These are phyloP conservation scores for Drosophila carrolli DNA, from an alignment of 1,140 invertebrate genomes.

Conservation along the genomic window DNA sequence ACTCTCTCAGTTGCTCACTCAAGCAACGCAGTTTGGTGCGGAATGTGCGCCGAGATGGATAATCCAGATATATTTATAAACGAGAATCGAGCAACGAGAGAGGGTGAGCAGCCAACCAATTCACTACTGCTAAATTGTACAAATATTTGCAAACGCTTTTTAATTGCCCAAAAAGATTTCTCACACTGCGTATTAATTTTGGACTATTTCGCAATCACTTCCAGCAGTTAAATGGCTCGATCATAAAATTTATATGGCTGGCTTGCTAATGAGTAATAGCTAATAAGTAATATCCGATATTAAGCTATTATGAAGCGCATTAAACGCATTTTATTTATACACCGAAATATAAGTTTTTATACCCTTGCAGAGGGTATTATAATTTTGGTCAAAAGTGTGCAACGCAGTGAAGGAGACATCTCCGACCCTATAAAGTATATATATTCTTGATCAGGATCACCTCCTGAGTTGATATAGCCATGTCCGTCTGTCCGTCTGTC, in stretches of 20 bases:
- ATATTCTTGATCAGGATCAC: too few relatives aligned
- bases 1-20: conserved; percentile 1
- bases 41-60: conserved; percentile 21
- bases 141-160: conserved; percentile 25
- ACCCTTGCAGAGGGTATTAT: too few relatives aligned
- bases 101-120: neutral
- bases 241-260: neutral
- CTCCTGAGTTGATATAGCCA: too few relatives aligned
- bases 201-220: conserved; percentile 13
- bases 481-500: too few relatives aligned
- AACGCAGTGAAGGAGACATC: too few relatives aligned
- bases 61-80: conserved; percentile 47
- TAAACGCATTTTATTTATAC: neutral
- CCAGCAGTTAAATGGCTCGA: conserved; percentile 12
- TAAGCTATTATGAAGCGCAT: neutral
- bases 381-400: too few relatives aligned
- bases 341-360: too few relatives aligned
- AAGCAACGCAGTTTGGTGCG: conserved; percentile 24
- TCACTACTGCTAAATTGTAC: conserved; percentile 8
- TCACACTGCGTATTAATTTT: neutral
- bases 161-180: conserved; percentile 29
- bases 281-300: neutral
- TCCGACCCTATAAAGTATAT: too few relatives aligned
- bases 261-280: neutral
- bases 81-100: neutral